A percentile compares a stretch with the other conserved stretches of the same genome.
Evolutionary conservation across 2,113 vertebrate species (phyloP).

Genomic region (Ctenodactylus gundi): DNA sequence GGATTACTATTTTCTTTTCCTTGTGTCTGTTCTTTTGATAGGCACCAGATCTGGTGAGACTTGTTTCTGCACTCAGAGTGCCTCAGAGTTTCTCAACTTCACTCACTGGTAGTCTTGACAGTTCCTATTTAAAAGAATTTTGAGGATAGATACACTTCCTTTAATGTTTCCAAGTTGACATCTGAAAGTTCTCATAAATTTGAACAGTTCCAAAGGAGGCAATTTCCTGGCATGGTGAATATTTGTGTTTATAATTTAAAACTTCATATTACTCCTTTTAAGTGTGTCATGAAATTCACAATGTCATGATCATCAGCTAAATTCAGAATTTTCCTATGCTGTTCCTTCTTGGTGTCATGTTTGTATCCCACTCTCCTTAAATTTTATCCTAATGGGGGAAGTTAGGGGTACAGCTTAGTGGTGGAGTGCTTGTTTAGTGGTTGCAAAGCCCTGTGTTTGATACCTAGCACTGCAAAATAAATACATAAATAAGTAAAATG

Average conservation of each 20-base stretch:
- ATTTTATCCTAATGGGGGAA: background rate
- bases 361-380: background rate
- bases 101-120: background rate
- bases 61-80: background rate
- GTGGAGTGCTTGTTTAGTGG: too few species aligned
- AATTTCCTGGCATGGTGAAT: background rate
- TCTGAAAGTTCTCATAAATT: conserved; percentile 21
- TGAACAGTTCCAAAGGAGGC: background rate
- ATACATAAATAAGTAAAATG: too few species aligned
- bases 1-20: background rate
- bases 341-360: background rate
- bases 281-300: background rate
- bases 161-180: background rate
- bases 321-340: background rate
- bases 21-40: background rate
- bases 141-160: background rate
- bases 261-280: background rate
- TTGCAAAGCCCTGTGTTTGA: too few species aligned
- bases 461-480: too few species aligned
- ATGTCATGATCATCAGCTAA: background rate
- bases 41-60: background rate
- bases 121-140: background rate
- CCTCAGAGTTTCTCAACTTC: background rate
- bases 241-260: background rate
- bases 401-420: background rate